Evolutionary conservation across 2,888 invertebrate genomes (phyloP), one percentile per base, ranked within the genome.

Genomic region (Hesperia comma): DNA sequence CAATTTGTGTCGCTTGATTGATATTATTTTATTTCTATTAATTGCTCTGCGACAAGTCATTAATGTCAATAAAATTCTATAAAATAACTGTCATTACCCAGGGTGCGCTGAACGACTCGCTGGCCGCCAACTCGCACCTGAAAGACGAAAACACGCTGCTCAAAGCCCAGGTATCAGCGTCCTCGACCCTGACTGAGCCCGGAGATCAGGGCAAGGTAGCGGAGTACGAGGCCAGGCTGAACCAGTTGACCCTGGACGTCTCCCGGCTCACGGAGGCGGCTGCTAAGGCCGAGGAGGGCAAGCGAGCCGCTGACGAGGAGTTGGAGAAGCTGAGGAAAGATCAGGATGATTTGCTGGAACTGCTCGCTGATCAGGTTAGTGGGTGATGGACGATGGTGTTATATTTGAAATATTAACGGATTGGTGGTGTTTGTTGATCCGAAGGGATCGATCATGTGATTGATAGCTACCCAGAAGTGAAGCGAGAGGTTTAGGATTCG

Each of bases 271-370:
- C 63, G 1, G 70, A 64, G 1, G 82, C 81, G 26, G 67, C 86
- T 70, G 73, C 63, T 49, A 19, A 60, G 0, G 75, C 81, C 6
- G 75, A 78, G 49, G 83, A 84, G 3, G 77, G 67, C 2, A 76
- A 83, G 71, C 73, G 60, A 40, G 70, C 41, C 0, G 71, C 79
- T 0, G 72, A 67, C 0, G 84, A 82, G 0, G 95, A 96, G 73
- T 80, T 96, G 73, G 94, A 94, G 49, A 93, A 94, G 72, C 79
- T 98, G 70, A 95, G 94, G 79, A 97, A 96, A 80, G 99, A 99
- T 79, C 99, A 99, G 84, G 99, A 99, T 75, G 98, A 99, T 87
- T 88, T 99, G 70, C 87, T 99, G 66, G 96, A 97, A 79, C 88
- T 99, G 68, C 91, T 99, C 46, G 96, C 97, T 0, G 98, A 99